Conservation (phyloP, 2,888 invertebrate genomes). For the Aromia moschata region DNA sequence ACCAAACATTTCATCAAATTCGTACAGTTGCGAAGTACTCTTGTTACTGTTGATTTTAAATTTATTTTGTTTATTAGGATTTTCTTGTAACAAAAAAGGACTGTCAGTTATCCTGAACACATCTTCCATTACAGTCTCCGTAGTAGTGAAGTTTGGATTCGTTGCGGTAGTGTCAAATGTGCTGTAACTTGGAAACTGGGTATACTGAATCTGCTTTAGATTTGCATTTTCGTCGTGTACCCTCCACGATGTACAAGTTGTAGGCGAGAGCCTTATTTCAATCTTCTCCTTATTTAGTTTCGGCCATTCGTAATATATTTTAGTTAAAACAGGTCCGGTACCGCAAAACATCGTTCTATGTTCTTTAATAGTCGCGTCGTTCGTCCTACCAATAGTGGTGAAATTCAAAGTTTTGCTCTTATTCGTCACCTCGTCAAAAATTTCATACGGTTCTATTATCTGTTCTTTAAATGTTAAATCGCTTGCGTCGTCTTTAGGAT, state of each 20-base stretch:
- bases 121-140: neutral
- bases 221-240: neutral
- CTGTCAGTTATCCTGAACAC: neutral
- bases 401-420: constrained; percentile 27
- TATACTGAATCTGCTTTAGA: neutral
- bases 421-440: constrained; percentile 4
- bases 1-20: too few species aligned
- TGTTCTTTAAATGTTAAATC: neutral
- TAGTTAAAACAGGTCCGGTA: constrained; percentile 32
- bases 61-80: neutral
- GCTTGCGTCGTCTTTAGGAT: constrained; percentile 17
- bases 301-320: constrained; percentile 34
- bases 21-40: neutral
- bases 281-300: constrained; percentile 31
- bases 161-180: neutral
- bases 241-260: constrained; percentile 16
- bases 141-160: neutral
- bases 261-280: constrained; percentile 33
- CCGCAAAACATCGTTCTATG: constrained; percentile 36
- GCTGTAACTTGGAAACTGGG: neutral
- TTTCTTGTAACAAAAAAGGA: neutral
- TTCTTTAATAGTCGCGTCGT: constrained; percentile 27
- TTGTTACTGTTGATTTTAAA: constrained; percentile 1
- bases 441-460: constrained; percentile 2
- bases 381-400: constrained; percentile 26